These are phyloP conservation scores for Drosophila prostipennis DNA, from an alignment of 2,888 invertebrate genomes.

Conservation along the genomic window DNA sequence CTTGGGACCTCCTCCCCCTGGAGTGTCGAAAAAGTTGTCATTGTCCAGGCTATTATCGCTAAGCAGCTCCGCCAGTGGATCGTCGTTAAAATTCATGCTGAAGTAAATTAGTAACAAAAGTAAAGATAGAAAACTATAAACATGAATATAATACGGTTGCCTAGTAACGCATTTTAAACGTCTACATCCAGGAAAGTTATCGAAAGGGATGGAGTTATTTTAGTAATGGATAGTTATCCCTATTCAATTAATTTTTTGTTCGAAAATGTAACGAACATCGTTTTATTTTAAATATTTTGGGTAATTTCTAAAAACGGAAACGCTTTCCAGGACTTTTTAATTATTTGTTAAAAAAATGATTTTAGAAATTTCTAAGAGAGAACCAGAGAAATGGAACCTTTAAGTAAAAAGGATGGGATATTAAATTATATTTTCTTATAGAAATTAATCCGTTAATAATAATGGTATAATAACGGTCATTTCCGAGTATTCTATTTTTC, in stretches of 20 bases:
- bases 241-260: not conserved
- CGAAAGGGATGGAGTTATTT: not conserved
- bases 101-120: slow-evolving; percentile 78
- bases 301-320: no score
- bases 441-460: no score
- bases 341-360: no score
- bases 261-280: not conserved
- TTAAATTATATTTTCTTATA: no score
- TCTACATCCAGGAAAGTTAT: not conserved
- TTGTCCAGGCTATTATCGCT: slow-evolving; percentile 90
- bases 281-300: no score
- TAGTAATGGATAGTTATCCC: no score
- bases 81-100: slow-evolving; percentile 86
- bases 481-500: not conserved
- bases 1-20: slow-evolving; percentile 46
- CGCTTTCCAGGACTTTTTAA: no score
- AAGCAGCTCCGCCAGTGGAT: slow-evolving; percentile 87
- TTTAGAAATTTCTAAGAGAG: no score
- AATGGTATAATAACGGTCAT: no score
- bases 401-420: no score
- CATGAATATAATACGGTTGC: slow-evolving; percentile 51
- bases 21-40: slow-evolving; percentile 88
- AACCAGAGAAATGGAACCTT: no score
- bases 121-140: slow-evolving; percentile 1
- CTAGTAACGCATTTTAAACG: slow-evolving; percentile 51